Evolutionary conservation across 1,140 invertebrate species (phyloP).

Genomic region (Metaphire vulgaris): DNA sequence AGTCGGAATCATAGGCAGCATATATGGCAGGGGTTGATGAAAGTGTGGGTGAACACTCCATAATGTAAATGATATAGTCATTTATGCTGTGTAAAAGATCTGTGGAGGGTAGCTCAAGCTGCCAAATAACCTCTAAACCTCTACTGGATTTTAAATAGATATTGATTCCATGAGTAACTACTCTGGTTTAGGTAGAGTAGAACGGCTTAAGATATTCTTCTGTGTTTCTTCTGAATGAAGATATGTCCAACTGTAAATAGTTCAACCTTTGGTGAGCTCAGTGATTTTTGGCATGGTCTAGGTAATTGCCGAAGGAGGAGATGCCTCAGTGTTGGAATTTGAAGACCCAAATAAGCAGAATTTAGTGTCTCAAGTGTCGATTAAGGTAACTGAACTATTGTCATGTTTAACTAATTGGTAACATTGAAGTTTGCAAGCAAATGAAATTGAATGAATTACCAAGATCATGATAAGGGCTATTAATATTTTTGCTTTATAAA

Average conservation of each 20-base stretch:
- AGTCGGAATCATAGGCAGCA: too few relatives aligned
- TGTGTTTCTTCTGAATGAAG: neutral
- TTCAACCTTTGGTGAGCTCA: neutral
- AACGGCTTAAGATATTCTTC: neutral
- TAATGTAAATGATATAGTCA: too few relatives aligned
- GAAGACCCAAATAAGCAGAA: neutral
- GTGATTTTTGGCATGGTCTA: neutral
- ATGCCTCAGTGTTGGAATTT: neutral
- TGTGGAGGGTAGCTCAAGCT: too few relatives aligned
- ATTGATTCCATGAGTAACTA: neutral
- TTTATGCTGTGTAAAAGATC: too few relatives aligned
- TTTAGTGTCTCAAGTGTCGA: neutral
- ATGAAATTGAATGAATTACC: too few relatives aligned
- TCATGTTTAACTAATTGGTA: neutral
- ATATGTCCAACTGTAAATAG: neutral
- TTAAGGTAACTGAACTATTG: neutral
- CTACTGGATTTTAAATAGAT: neutral
- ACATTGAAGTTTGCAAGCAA: neutral
- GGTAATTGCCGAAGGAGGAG: neutral
- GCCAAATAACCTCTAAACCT: neutral
- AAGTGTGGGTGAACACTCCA: too few relatives aligned
- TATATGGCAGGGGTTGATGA: too few relatives aligned
- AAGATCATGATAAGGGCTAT: too few relatives aligned
- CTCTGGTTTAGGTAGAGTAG: neutral
- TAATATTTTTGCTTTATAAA: too few relatives aligned